Conservation (phyloP, 2,113 vertebrate genomes). For the Stigmatopora argus region DNA sequence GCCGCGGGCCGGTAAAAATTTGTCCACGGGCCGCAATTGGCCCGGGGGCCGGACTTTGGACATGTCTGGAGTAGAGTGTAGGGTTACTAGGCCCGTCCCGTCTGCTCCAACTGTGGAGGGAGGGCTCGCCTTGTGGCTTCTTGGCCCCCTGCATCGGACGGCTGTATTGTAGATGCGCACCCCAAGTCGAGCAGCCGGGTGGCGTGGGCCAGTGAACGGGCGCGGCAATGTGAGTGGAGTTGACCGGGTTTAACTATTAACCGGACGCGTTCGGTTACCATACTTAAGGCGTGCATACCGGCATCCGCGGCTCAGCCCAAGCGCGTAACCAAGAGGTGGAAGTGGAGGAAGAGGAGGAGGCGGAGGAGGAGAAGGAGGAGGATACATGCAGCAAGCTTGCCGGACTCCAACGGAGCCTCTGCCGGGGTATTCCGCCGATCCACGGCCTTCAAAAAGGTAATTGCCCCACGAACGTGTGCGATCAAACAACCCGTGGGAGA, state of each 20-base stretch:
- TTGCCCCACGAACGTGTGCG: background rate
- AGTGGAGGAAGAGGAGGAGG: too few species aligned
- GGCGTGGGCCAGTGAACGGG: constrained; percentile 47
- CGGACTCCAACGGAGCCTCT: constrained; percentile 5
- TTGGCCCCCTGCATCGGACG: constrained; percentile 51
- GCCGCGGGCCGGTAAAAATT: too few species aligned
- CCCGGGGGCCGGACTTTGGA: too few species aligned
- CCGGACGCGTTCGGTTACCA: constrained; percentile 42
- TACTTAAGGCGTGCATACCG: constrained; percentile 61
- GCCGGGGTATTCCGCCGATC: background rate
- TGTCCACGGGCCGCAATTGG: too few species aligned
- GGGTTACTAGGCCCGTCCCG: background rate
- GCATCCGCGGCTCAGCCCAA: constrained; percentile 44
- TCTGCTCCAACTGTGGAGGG: constrained; percentile 26
- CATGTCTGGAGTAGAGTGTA: background rate
- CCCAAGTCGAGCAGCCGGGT: constrained; percentile 23
- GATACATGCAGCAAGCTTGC: constrained; percentile 13
- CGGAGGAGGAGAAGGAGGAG: background rate
- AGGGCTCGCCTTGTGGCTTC: constrained; percentile 61
- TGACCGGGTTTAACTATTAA: constrained; percentile 66
- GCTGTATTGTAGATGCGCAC: constrained; percentile 55
- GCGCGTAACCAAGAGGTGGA: constrained; percentile 25
- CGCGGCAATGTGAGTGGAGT: constrained; percentile 50
- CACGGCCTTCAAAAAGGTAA: constrained; percentile 34
- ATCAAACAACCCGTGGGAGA: background rate